Evolutionary conservation across 2,113 vertebrate species (phyloP).

Genomic region (Anhinga rufa): DNA sequence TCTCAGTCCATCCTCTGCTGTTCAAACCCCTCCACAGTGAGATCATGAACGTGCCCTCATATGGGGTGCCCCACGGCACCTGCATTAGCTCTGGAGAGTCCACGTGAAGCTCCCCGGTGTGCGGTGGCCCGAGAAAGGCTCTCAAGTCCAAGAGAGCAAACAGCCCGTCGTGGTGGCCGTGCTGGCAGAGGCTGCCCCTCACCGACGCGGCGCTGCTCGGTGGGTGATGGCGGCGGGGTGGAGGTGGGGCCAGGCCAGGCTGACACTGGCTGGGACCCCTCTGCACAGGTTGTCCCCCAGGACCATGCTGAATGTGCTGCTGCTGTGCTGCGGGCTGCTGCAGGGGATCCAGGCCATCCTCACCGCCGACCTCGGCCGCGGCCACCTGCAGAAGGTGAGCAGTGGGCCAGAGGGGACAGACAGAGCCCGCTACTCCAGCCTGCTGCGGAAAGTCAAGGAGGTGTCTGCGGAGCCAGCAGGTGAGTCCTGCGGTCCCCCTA

Average conservation of each 20-base stretch:
- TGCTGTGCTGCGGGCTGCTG: conserved; percentile 71
- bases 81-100: neutral
- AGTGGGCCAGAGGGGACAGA: neutral
- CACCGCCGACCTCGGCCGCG: conserved; percentile 15
- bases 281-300: neutral
- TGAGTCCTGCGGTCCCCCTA: neutral
- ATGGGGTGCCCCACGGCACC: neutral
- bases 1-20: neutral
- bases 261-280: neutral
- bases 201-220: fast-evolving
- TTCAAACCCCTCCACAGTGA: neutral
- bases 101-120: neutral
- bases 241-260: neutral
- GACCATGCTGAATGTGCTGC: conserved; percentile 66
- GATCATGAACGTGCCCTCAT: neutral
- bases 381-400: conserved; percentile 11
- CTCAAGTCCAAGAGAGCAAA: neutral
- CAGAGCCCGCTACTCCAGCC: conserved; percentile 34
- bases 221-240: neutral
- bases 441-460: conserved; percentile 33
- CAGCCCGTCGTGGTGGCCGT: fast-evolving
- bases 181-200: neutral
- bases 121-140: neutral
- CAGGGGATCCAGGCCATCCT: conserved; percentile 56
- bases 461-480: neutral